Conservation (phyloP, 2,797 vertebrate species). For the Periparus ater region DNA sequence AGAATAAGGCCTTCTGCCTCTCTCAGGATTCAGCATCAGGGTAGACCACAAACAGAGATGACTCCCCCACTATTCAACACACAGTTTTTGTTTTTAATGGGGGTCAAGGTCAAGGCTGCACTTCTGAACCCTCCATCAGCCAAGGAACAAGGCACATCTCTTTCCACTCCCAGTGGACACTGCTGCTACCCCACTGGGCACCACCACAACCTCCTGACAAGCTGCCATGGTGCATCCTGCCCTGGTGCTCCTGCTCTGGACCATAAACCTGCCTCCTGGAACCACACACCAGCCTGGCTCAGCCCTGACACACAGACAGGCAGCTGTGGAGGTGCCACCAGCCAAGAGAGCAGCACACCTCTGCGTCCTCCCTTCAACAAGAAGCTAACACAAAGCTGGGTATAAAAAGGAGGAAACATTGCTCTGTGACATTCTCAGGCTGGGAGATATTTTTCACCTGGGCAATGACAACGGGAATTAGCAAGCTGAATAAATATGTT, state of each 20-base stretch:
- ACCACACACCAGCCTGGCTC: background rate
- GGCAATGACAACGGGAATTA: background rate
- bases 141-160: background rate
- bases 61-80: background rate
- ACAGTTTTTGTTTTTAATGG: background rate
- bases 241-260: background rate
- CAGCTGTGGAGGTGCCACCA: background rate
- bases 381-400: background rate
- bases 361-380: background rate
- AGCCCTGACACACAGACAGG: background rate
- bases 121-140: background rate
- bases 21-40: background rate
- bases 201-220: accelerated
- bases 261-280: background rate
- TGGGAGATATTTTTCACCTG: background rate
- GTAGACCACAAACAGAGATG: background rate
- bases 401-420: background rate
- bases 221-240: background rate
- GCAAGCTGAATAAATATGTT: background rate
- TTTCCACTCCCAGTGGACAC: background rate
- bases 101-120: background rate
- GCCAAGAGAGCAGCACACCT: background rate
- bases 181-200: background rate
- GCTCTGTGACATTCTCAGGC: background rate
- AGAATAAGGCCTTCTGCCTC: background rate